Conservation (phyloP, 2,113 vertebrate species). For the Paralichthys olivaceus region DNA sequence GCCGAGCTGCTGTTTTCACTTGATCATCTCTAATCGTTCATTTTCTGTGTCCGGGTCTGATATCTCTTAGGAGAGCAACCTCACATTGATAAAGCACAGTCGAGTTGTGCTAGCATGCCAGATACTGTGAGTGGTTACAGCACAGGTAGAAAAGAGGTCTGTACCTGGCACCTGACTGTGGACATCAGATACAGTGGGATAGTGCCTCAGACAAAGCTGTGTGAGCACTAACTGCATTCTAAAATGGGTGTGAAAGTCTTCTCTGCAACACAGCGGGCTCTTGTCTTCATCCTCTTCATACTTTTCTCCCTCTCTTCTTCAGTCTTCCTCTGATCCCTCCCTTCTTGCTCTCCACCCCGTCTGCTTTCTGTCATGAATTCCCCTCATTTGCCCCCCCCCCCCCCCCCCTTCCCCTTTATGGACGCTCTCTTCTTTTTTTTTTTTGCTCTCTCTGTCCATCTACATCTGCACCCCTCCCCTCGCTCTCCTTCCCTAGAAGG, state of each 20-base stretch:
- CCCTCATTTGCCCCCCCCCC: not conserved
- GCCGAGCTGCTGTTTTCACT: constrained; percentile 46
- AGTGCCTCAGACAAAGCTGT: constrained; percentile 35
- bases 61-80: not conserved
- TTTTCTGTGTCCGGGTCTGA: not conserved
- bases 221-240: constrained; percentile 47
- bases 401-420: constrained; percentile 23
- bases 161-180: constrained; percentile 10
- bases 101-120: constrained; percentile 15
- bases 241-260: constrained; percentile 67
- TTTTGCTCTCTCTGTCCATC: constrained; percentile 58
- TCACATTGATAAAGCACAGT: not conserved
- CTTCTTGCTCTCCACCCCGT: constrained; percentile 35
- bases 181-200: constrained; percentile 39
- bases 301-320: constrained; percentile 17
- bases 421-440: constrained; percentile 47
- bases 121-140: constrained; percentile 12
- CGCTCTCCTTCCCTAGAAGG: constrained; percentile 53
- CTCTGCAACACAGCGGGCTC: constrained; percentile 64
- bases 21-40: constrained; percentile 31
- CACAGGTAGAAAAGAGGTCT: not conserved
- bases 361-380: constrained; percentile 71
- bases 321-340: constrained; percentile 34
- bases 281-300: constrained; percentile 50
- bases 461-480: constrained; percentile 65